Base-by-base conservation (phyloP, 2,113 vertebrate species). In the Vanacampus margaritifer region DNA sequence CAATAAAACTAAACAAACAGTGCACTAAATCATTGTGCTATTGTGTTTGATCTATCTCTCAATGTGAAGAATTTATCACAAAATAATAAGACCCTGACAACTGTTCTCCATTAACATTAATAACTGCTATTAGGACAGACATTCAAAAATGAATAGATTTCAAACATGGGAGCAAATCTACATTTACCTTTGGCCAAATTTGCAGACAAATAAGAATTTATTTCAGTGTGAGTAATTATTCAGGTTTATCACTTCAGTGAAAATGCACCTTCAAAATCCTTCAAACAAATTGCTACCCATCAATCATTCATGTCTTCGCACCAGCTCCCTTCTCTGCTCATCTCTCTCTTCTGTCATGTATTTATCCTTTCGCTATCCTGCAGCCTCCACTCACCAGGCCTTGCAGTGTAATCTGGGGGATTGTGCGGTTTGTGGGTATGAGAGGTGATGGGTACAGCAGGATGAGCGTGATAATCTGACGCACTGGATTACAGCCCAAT, bases 401-500 rank as follows among this genome's bases (percentile, higher is more conserved):
- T 76, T 2, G 32, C 63, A 35, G 69, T 82, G 84, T 89, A 88
- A 89, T 88, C 89, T 87, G 37, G 64, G 77, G 82, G 86, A 89
- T 89, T 89, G 82, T 78, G 82, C 80, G 81, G 74, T 83, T 81
- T 82, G 84, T 88, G 69, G 81, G 79, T 88, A 84, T 84, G 86
- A 86, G 86, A 89, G 89, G 87, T 87, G 89, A 89, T 80, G 84
- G 79, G 68, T 86, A 83, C 80, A 85, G 82, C 85, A 68, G 86
- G 86, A 87, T 86, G 82, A 90, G 79, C 68, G 83, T 85, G 89
- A 89, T 89, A 90, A 90, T 90, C 87, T 86, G 78, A 82, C 84
- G 82, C 86, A 88, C 84, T 88, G 84, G 89, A 90, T 90, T 90
- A 90, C 79, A 81, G 78, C 76, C 85, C 88, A 88, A 90, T 90